phyloP scores from a whole-genome alignment of 2,888 invertebrate species.

The Nesidiocoris tenuis region DNA sequence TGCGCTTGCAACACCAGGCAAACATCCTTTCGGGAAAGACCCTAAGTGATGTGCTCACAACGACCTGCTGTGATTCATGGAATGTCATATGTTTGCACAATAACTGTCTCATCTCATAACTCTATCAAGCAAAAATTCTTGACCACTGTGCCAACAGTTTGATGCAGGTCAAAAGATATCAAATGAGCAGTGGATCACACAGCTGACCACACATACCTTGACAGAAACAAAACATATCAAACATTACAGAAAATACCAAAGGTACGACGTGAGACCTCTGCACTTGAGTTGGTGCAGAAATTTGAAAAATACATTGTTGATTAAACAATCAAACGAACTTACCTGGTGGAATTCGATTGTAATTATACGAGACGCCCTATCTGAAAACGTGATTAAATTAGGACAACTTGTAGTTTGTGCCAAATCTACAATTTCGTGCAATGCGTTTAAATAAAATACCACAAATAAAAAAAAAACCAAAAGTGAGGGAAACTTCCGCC shows the following conservation, averaged over 20 bases:
- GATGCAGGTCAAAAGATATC: background rate
- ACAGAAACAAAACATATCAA: slow-evolving; percentile 2
- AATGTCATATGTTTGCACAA: slow-evolving; percentile 23
- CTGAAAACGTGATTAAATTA: no score
- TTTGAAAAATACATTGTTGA: slow-evolving; percentile 19
- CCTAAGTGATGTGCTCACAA: slow-evolving; percentile 7
- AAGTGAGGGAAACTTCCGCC: no score
- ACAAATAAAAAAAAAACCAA: no score
- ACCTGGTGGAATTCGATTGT: no score
- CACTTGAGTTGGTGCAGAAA: slow-evolving; percentile 9
- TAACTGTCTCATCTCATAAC: slow-evolving; percentile 3
- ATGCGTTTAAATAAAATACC: no score
- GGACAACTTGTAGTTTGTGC: no score
- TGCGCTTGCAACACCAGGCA: slow-evolving; percentile 4
- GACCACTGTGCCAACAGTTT: slow-evolving; percentile 12
- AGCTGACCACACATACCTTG: no score
- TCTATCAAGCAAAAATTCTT: slow-evolving; percentile 1
- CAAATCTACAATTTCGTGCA: no score
- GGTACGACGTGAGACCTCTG: background rate
- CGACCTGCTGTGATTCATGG: slow-evolving; percentile 8
- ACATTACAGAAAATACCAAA: background rate
- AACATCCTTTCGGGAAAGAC: slow-evolving; percentile 2
- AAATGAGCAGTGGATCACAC: slow-evolving; percentile 9
- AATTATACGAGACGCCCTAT: no score
- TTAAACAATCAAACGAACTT: no score